Percentiles rank a stretch among this genome's conserved stretches.
phyloP scores from a whole-genome alignment of 2,113 vertebrate species.

The Centropus unirufus region DNA sequence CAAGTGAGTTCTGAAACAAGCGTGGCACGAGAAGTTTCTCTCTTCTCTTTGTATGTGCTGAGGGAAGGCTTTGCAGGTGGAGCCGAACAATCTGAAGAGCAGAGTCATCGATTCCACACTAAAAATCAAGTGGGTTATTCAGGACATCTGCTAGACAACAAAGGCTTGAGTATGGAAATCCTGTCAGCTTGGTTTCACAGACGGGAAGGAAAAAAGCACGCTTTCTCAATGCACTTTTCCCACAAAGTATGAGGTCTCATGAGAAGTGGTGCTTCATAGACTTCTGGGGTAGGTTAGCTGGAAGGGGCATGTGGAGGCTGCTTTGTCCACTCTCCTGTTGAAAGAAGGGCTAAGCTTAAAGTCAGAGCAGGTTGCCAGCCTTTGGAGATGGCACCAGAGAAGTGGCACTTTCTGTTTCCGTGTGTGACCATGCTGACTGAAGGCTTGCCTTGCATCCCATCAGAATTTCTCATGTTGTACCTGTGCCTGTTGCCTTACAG shows the following conservation, averaged over 20 bases:
- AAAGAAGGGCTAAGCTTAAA: background rate
- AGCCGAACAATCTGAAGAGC: background rate
- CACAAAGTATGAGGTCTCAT: background rate
- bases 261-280: background rate
- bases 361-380: background rate
- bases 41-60: background rate
- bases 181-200: background rate
- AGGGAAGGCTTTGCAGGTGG: background rate
- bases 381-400: background rate
- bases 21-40: background rate
- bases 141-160: background rate
- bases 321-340: background rate
- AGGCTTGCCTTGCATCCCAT: background rate
- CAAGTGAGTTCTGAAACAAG: background rate
- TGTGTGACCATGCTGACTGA: background rate
- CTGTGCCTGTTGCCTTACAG: background rate
- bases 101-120: conserved; percentile 17
- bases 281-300: background rate
- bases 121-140: background rate
- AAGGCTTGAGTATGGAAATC: background rate
- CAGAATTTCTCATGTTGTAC: background rate
- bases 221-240: background rate
- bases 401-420: background rate
- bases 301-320: background rate
- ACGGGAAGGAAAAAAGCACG: background rate